phyloP scores from a whole-genome alignment of 2,797 vertebrate species.

The Helicolenus hilgendorfi region DNA sequence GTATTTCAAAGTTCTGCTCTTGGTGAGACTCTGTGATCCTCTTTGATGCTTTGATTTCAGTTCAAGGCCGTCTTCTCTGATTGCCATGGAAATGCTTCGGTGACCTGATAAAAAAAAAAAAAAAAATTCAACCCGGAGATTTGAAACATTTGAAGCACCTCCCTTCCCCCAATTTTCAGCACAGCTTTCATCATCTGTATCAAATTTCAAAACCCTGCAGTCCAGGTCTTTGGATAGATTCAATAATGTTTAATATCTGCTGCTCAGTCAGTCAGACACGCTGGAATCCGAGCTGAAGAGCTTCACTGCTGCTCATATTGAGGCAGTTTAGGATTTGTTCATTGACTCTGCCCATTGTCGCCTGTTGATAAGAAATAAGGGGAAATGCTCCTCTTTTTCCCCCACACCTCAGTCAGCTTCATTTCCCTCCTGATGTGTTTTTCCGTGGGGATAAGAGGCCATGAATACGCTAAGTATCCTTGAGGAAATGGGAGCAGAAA shows the following conservation, averaged over 20 bases:
- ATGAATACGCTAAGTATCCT: slow-evolving; percentile 66
- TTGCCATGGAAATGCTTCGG: slow-evolving; percentile 63
- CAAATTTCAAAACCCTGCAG: slow-evolving; percentile 67
- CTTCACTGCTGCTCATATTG: slow-evolving; percentile 35
- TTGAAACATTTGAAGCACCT: slow-evolving; percentile 63
- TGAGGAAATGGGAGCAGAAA: slow-evolving; percentile 72
- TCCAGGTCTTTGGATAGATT: slow-evolving; percentile 72
- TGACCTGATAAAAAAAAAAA: slow-evolving; percentile 49
- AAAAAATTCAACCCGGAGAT: slow-evolving; percentile 55
- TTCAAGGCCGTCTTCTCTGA: slow-evolving; percentile 54
- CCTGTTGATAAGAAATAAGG: slow-evolving; percentile 70
- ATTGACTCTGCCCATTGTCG: slow-evolving; percentile 55
- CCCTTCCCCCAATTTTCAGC: slow-evolving; percentile 29
- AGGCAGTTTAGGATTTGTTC: slow-evolving; percentile 65
- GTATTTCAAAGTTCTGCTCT: slow-evolving; percentile 28
- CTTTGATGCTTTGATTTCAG: slow-evolving; percentile 62
- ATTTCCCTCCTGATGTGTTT: slow-evolving; percentile 76
- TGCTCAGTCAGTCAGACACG: slow-evolving; percentile 68
- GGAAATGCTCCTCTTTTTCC: slow-evolving; percentile 3
- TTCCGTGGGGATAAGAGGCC: slow-evolving; percentile 65
- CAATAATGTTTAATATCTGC: slow-evolving; percentile 77
- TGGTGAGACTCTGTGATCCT: slow-evolving; percentile 30
- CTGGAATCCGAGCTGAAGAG: slow-evolving; percentile 48
- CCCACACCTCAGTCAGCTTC: slow-evolving; percentile 38
- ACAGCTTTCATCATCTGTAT: slow-evolving; percentile 74